Conservation (phyloP, 2,888 invertebrate genomes). For the Disparrhopalites patrizii region DNA sequence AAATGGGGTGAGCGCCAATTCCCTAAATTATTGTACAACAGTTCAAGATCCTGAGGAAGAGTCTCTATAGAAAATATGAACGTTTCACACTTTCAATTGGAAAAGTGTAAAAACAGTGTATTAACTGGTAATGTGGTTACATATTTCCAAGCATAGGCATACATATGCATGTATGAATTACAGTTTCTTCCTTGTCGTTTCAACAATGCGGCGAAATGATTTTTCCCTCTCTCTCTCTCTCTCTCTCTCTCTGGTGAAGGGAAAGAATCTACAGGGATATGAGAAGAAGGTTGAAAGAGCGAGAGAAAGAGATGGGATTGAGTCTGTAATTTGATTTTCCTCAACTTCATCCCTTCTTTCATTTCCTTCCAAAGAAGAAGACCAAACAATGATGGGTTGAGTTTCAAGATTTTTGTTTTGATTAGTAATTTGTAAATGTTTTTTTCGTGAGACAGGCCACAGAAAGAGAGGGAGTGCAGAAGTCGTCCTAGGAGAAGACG, state of each 20-base stretch:
- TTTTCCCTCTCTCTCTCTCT: too few species aligned
- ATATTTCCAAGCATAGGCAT: too few species aligned
- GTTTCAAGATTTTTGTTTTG: conserved; percentile 3
- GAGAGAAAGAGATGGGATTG: neutral
- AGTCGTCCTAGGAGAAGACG: neutral
- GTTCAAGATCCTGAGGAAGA: too few species aligned
- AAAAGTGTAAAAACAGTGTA: too few species aligned
- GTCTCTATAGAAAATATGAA: too few species aligned
- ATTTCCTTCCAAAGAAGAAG: too few species aligned
- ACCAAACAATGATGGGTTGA: neutral
- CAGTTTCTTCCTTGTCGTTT: too few species aligned
- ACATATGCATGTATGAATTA: conserved; percentile 54
- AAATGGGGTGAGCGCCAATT: neutral
- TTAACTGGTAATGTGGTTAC: too few species aligned
- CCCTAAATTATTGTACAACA: conserved; percentile 1
- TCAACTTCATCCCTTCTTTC: neutral
- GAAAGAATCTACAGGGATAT: too few species aligned
- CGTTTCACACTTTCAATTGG: too few species aligned
- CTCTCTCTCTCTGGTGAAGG: too few species aligned
- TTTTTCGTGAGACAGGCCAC: neutral
- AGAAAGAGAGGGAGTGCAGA: neutral
- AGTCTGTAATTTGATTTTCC: conserved; percentile 3
- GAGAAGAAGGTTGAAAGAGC: neutral
- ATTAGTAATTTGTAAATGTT: neutral
- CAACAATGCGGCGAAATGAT: too few species aligned